phyloP scores from a whole-genome alignment of 1,140 invertebrate genomes.

The Zophobas morio region DNA sequence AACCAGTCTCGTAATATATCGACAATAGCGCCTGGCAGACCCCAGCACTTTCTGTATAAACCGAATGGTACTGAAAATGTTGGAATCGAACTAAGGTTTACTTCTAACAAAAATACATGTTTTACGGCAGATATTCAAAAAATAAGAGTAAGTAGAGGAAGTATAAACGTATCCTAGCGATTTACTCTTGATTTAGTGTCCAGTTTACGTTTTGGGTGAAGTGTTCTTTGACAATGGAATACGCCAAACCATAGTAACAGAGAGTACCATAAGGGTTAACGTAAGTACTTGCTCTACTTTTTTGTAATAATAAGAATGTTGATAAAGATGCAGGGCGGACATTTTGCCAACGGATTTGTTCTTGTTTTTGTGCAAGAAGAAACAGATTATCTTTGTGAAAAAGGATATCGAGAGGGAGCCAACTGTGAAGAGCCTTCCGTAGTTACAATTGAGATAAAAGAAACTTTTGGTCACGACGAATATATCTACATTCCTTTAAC shows the following conservation, averaged over 20 bases:
- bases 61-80: slow-evolving; percentile 62
- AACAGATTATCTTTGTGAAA: slow-evolving; percentile 79
- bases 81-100: slow-evolving; percentile 77
- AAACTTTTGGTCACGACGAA: background rate
- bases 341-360: slow-evolving; percentile 81
- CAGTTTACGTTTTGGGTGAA: slow-evolving; percentile 81
- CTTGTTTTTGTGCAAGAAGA: slow-evolving; percentile 80
- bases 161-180: no score
- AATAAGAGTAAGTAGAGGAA: no score
- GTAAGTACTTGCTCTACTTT: slow-evolving; percentile 67
- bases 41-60: slow-evolving; percentile 62
- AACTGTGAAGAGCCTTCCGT: no score
- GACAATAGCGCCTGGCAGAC: slow-evolving; percentile 69
- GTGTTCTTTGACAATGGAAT: slow-evolving; percentile 80
- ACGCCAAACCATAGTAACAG: slow-evolving; percentile 80
- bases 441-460: no score
- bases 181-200: slow-evolving; percentile 73
- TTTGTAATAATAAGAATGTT: slow-evolving; percentile 55
- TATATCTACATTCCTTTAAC: no score
- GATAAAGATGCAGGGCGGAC: slow-evolving; percentile 69
- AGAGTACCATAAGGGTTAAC: slow-evolving; percentile 79
- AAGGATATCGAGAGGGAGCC: no score
- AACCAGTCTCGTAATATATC: slow-evolving; percentile 63
- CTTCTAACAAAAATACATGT: slow-evolving; percentile 77
- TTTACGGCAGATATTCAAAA: no score